Conservation (phyloP, 2,888 invertebrate species). For the Beris chalybata region DNA sequence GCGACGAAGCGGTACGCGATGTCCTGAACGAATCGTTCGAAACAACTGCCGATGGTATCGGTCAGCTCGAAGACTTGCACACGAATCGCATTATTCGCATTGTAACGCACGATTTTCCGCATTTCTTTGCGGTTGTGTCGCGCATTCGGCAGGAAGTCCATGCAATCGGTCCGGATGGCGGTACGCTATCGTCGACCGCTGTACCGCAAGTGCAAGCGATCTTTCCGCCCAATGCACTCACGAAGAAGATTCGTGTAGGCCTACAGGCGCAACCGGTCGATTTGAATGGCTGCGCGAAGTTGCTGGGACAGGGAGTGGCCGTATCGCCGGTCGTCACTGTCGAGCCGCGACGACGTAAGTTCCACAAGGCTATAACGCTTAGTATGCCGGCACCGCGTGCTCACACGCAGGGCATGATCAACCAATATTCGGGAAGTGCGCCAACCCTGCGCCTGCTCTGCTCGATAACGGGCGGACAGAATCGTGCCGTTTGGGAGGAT, state of each 20-base stretch:
- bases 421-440: constrained; percentile 77
- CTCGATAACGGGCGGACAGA: constrained; percentile 95
- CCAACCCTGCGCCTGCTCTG: constrained; percentile 89
- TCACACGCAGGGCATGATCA: constrained; percentile 71
- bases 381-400: constrained; percentile 86
- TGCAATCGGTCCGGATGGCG: constrained; percentile 96
- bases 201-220: constrained; percentile 83
- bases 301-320: constrained; percentile 93
- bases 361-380: constrained; percentile 97
- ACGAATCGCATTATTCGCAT: constrained; percentile 92
- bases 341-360: constrained; percentile 95
- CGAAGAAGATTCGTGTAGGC: constrained; percentile 98
- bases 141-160: constrained; percentile 95
- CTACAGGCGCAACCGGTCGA: constrained; percentile 95
- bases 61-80: constrained; percentile 78
- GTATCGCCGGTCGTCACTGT: constrained; percentile 98
- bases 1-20: constrained; percentile 86
- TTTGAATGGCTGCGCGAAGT: constrained; percentile 78
- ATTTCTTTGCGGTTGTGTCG: constrained; percentile 96
- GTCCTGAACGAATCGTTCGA: constrained; percentile 91
- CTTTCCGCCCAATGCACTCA: constrained; percentile 94
- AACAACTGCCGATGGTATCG: constrained; percentile 67
- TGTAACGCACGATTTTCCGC: constrained; percentile 95
- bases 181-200: constrained; percentile 91
- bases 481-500: constrained; percentile 98